Conservation (phyloP, 1,140 invertebrate species). For the Galleria mellonella region DNA sequence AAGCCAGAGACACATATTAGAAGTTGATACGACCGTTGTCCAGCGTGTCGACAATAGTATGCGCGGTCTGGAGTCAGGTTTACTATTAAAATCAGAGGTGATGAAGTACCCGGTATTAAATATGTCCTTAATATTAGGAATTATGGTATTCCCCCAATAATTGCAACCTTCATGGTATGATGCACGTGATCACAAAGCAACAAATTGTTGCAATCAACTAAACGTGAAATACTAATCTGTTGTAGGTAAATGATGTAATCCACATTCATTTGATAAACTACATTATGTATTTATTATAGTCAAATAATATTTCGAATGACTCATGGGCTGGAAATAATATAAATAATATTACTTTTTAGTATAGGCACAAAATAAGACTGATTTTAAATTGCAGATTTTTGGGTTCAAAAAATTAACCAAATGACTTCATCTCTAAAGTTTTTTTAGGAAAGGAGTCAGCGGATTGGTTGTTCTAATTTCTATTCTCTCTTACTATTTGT, state of each 20-base stretch:
- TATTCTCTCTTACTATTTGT: no score
- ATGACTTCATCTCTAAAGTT: no score
- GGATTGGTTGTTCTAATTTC: no score
- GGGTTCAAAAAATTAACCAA: no score
- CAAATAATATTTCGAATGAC: no score
- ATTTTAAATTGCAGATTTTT: no score
- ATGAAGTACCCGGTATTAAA: constrained; percentile 55
- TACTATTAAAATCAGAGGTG: constrained; percentile 30
- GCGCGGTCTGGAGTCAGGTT: constrained; percentile 16
- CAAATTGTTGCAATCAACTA: constrained; percentile 64
- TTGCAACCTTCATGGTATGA: constrained; percentile 63
- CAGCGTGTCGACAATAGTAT: not conserved
- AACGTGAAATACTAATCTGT: constrained; percentile 56
- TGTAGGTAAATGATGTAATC: constrained; percentile 25
- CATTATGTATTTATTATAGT: not conserved
- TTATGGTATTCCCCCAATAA: constrained; percentile 64
- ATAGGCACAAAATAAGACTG: no score
- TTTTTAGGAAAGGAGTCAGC: no score
- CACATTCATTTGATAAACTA: constrained; percentile 14
- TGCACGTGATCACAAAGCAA: constrained; percentile 50
- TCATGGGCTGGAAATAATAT: no score
- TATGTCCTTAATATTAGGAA: constrained; percentile 56
- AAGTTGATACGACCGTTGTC: constrained; percentile 1
- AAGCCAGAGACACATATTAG: constrained; percentile 66
- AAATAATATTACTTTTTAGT: no score